phyloP scores from a whole-genome alignment of 1,140 invertebrate species.

The Fopius arisanus region DNA sequence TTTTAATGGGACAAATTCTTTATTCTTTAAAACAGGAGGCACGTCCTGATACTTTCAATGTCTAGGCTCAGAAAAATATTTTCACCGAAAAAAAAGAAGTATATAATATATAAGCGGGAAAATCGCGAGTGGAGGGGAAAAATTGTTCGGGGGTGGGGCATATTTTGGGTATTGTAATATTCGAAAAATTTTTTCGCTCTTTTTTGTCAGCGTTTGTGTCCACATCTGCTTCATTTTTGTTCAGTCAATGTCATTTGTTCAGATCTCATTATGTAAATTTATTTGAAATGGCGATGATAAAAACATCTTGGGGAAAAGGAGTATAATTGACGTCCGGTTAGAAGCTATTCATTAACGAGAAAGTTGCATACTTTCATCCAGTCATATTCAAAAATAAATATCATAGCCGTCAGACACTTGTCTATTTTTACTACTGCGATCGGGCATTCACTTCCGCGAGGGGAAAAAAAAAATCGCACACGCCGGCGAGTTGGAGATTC shows the following conservation, averaged over 20 bases:
- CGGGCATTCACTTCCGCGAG: constrained; percentile 29
- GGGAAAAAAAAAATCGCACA: constrained; percentile 1
- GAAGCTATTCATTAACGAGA: constrained; percentile 28
- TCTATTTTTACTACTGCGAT: neutral
- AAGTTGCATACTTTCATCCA: constrained; percentile 31
- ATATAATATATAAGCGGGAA: too few species aligned
- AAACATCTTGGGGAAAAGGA: neutral
- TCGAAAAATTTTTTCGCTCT: neutral
- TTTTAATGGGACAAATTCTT: too few species aligned
- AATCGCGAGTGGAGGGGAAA: neutral
- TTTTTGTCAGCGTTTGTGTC: neutral
- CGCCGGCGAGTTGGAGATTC: neutral
- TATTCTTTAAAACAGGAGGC: too few species aligned
- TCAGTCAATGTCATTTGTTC: neutral
- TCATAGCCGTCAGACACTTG: neutral
- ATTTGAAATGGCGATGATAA: neutral
- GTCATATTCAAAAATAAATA: constrained; percentile 26
- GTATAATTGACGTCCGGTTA: constrained; percentile 10
- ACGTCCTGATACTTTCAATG: too few species aligned
- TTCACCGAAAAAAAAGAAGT: too few species aligned
- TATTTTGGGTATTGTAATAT: neutral
- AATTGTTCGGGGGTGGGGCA: neutral
- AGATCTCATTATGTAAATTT: neutral
- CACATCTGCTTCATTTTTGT: too few species aligned
- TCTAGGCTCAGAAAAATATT: too few species aligned